A percentile compares a stretch with the other conserved stretches of the same genome.
Conservation (phyloP, 2,888 invertebrate species). For the Keiferia lycopersicella region DNA sequence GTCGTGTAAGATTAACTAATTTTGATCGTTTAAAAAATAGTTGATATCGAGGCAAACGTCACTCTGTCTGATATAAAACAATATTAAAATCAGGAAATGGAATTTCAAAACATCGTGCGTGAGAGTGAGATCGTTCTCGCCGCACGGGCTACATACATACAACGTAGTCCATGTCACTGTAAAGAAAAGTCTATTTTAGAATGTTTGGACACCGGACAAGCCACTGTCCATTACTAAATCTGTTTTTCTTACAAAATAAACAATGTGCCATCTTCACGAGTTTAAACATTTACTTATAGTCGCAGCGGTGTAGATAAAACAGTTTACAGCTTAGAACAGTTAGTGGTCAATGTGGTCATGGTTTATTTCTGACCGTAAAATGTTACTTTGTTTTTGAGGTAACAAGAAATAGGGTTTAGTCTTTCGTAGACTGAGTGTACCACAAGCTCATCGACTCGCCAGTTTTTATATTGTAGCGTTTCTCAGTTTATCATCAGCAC, state of each 20-base stretch:
- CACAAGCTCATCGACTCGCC: too few species aligned
- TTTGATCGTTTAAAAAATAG: too few species aligned
- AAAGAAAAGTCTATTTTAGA: neutral
- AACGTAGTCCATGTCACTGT: neutral
- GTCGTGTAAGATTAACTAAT: too few species aligned
- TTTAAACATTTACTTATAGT: constrained; percentile 9
- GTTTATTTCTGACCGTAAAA: constrained; percentile 4
- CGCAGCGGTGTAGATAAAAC: neutral
- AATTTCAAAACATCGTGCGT: neutral
- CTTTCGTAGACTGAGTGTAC: too few species aligned
- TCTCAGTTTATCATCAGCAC: too few species aligned
- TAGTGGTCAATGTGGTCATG: constrained; percentile 11
- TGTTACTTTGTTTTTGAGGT: neutral
- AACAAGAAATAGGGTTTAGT: neutral
- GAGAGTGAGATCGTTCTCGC: neutral
- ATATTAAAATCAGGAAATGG: neutral
- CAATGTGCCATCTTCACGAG: constrained; percentile 33
- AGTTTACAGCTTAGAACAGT: constrained; percentile 6
- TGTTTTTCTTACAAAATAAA: constrained; percentile 40
- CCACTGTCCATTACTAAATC: constrained; percentile 24
- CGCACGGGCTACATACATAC: neutral
- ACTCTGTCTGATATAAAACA: too few species aligned
- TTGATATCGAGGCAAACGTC: neutral
- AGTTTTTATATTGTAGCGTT: too few species aligned
- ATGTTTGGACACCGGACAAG: constrained; percentile 8